phyloP scores from a whole-genome alignment of 2,888 invertebrate genomes.

The Rhagium mordax region DNA sequence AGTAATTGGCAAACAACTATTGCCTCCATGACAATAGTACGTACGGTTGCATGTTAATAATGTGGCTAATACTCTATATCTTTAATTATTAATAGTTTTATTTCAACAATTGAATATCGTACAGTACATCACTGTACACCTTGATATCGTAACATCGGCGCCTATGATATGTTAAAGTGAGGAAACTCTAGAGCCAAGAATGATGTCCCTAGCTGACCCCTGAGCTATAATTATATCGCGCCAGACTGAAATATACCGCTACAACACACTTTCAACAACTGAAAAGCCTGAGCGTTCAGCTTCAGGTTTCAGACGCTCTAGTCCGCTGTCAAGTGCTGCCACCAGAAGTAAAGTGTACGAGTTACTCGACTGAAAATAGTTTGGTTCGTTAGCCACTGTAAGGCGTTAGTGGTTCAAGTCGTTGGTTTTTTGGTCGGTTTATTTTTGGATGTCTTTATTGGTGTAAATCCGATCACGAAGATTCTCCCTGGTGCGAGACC shows the following conservation, averaged over 20 bases:
- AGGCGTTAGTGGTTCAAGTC: conserved; percentile 20
- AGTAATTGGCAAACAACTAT: too few species aligned
- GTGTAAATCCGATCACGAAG: neutral
- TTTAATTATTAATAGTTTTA: too few species aligned
- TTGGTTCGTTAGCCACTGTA: conserved; percentile 12
- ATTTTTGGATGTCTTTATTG: conserved; percentile 2
- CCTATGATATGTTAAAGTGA: conserved; percentile 3
- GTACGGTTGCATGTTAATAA: too few species aligned
- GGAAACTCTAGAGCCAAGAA: conserved; percentile 20
- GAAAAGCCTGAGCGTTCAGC: conserved; percentile 4
- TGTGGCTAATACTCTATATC: too few species aligned
- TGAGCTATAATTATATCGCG: conserved; percentile 24
- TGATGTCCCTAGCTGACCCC: conserved; percentile 23
- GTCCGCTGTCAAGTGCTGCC: conserved; percentile 9
- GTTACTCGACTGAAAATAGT: conserved; percentile 7
- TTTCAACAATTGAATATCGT: too few species aligned
- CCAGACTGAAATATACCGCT: conserved; percentile 23
- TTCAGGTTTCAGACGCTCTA: conserved; percentile 4
- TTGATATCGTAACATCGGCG: neutral
- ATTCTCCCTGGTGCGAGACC: neutral
- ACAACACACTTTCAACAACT: conserved; percentile 17
- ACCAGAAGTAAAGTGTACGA: neutral
- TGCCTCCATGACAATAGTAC: too few species aligned
- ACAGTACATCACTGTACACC: too few species aligned
- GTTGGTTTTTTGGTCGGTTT: neutral